phyloP scores from a whole-genome alignment of 64 coral and sea anemone genomes.

The Pocillopora verrucosa region DNA sequence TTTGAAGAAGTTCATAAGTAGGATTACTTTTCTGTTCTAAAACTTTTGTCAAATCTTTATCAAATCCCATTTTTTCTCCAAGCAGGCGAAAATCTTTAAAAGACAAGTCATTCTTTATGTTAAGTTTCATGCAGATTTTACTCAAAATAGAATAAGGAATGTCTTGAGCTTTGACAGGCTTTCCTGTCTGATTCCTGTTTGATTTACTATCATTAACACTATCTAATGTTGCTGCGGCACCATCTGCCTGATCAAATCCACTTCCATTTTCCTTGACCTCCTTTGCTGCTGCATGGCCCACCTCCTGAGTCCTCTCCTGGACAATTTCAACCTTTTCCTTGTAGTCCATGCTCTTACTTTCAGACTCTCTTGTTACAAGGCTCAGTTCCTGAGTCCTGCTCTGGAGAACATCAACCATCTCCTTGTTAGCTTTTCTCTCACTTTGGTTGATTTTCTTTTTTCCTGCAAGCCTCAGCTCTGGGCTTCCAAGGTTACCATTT shows the following conservation, averaged over 20 bases:
- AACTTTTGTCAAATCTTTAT: not conserved
- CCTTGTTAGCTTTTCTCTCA: not conserved
- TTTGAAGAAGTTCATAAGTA: not conserved
- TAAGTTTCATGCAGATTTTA: not conserved
- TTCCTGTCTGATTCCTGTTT: not conserved
- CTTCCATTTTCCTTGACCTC: not conserved
- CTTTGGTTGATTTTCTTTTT: no score
- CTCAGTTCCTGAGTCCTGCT: no score
- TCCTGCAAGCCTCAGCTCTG: not conserved
- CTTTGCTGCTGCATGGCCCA: no score
- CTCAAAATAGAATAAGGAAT: not conserved
- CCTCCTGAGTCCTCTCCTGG: no score
- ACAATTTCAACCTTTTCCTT: no score
- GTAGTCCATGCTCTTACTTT: no score
- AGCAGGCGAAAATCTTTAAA: slow-evolving; percentile 28
- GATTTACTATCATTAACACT: not conserved
- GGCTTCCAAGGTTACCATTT: not conserved
- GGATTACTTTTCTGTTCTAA: not conserved
- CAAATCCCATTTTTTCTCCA: slow-evolving; percentile 10
- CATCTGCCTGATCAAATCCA: not conserved
- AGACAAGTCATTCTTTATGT: not conserved
- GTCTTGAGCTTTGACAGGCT: not conserved
- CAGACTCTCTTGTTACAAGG: no score
- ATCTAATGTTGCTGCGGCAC: not conserved
- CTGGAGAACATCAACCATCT: no score